Evolutionary conservation across 1,140 invertebrate genomes (phyloP), one percentile per base, ranked within the genome.

Genomic region (Radopholus similis): DNA sequence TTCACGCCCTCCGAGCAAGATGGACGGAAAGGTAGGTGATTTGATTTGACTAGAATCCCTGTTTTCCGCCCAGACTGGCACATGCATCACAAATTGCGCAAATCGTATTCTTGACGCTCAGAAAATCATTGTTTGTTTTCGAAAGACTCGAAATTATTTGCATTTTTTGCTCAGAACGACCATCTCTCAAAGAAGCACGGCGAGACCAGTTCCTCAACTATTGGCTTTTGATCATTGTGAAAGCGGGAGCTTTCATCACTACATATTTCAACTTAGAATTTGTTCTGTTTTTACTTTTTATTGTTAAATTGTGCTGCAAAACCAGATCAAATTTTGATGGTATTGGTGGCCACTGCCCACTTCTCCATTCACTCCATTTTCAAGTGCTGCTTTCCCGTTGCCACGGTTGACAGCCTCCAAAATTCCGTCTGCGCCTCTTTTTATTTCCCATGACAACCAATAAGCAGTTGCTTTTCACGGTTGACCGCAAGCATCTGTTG

Each of bases 41-140:
- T 59, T 59, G 18, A 34, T 21, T 51, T 51, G 30, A 51, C 23
- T 8, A 21, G 4, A 32, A 70, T 23, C 30, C 18, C 54, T 62
- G 32, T 62, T 59, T 64, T 70, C 42, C 28, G 63, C 26, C 15
- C 70, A 74, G 57, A 37, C 42, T 32, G 35, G 66, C 26, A 69
- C 51, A 4, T 76, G 74, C 30, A 13, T 78, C 38, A 32, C 72
- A 34, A 81, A 81, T 60, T 81, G 79, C 53, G 80, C 81, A n/a
- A 72, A 80, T 40, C 78, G 81, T n/a, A 82, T 81, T 77, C 64
- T 81, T 40, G 79, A 81, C 49, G 79, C 79, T 11, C 23, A 51
- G 30, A 6, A 21, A 26, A 78, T 81, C 49, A 82, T 81, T 77
- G 77, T 82, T 6, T 9, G 47, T 5, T 3, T 49, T 11, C 8